Percentiles rank a stretch among this genome's conserved stretches.
phyloP scores from a whole-genome alignment of 2,797 vertebrate species.

The Microctenopoma stevenorrisi region DNA sequence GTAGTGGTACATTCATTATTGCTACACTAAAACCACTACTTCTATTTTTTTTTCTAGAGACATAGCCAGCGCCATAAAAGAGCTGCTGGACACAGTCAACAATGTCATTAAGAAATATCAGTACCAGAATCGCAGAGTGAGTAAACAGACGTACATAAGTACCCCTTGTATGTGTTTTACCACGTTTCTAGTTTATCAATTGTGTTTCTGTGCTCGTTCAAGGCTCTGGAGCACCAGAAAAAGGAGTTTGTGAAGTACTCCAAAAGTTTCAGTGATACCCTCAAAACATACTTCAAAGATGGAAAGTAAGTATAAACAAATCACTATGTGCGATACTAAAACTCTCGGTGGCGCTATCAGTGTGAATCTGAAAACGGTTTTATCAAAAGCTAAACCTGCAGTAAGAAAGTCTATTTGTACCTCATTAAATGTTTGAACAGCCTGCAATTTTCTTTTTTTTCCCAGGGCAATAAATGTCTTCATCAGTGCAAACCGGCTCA shows the following conservation, averaged over 20 bases:
- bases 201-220: constrained; percentile 1
- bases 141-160: constrained; percentile 53
- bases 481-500: constrained; percentile 98
- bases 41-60: constrained; percentile 83
- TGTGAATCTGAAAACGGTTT: too few species aligned
- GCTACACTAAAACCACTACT: not conserved
- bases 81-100: constrained; percentile 99
- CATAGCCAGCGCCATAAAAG: constrained; percentile 99
- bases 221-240: constrained; percentile 99
- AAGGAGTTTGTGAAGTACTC: constrained; percentile 99
- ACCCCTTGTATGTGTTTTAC: not conserved
- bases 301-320: constrained; percentile 90
- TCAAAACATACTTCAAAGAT: constrained; percentile 99
- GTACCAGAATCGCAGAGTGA: constrained; percentile 98
- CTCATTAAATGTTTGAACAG: not conserved
- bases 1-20: not conserved
- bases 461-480: constrained; percentile 98
- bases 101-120: constrained; percentile 99
- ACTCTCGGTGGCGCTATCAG: not conserved
- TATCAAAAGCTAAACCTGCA: not conserved
- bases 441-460: constrained; percentile 38
- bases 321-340: not conserved
- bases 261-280: constrained; percentile 99
- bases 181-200: not conserved
- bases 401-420: not conserved